Conservation (phyloP, 2,113 vertebrate genomes). For the Tiliqua scincoides region DNA sequence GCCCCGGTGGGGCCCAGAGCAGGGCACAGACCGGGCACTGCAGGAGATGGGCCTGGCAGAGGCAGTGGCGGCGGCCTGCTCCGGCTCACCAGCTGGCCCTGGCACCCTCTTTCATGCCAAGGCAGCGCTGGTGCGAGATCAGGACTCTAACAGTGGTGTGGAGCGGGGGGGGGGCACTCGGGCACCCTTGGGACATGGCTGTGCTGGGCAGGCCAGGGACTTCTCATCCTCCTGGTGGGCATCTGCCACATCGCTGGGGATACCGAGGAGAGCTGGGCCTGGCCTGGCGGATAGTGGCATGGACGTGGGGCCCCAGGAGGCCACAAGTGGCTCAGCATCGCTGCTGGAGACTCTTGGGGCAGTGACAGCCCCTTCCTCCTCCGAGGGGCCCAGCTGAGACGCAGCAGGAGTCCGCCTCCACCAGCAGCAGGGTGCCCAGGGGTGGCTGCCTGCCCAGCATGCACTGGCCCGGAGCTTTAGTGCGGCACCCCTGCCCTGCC, state of each 20-base stretch:
- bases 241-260: slow-evolving; percentile 24
- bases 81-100: neutral
- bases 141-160: slow-evolving; percentile 9
- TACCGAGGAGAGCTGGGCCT: neutral
- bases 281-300: slow-evolving; percentile 23
- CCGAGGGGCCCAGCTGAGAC: neutral
- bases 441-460: slow-evolving; percentile 12
- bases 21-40: too few relatives aligned
- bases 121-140: slow-evolving; percentile 62
- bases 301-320: slow-evolving; percentile 52
- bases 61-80: neutral
- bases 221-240: slow-evolving; percentile 32
- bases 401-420: neutral
- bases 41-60: too few relatives aligned
- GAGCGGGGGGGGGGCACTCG: slow-evolving; percentile 23
- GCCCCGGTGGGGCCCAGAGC: neutral
- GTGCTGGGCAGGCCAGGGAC: slow-evolving; percentile 50
- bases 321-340: neutral
- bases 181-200: slow-evolving; percentile 45
- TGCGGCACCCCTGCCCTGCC: neutral
- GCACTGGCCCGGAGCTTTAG: slow-evolving; percentile 22
- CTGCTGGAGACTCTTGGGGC: neutral
- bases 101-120: slow-evolving; percentile 43
- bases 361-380: too few relatives aligned
- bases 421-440: neutral